Conservation (phyloP, 2,888 invertebrate genomes). For the Odontomyia ornata region DNA sequence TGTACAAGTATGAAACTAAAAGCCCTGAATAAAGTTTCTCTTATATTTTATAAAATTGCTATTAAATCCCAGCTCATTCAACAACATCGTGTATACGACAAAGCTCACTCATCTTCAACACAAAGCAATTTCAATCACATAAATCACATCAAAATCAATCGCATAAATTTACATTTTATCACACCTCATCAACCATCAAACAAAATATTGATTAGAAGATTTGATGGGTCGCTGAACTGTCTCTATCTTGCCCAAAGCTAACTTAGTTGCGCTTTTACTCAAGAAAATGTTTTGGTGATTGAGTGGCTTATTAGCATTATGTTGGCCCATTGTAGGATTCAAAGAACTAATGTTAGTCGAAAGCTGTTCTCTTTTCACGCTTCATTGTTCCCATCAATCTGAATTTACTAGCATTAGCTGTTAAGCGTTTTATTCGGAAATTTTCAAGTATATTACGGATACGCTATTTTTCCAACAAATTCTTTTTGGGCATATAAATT, state of each 20-base stretch:
- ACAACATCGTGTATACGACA: too few species aligned
- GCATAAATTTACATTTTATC: not conserved
- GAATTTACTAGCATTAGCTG: not conserved
- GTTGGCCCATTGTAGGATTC: not conserved
- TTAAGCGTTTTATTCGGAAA: too few species aligned
- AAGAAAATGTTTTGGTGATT: not conserved
- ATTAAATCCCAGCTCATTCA: too few species aligned
- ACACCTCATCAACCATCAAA: not conserved
- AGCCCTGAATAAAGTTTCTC: too few species aligned
- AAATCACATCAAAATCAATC: not conserved
- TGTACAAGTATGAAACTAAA: too few species aligned
- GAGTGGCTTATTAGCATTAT: conserved; percentile 1
- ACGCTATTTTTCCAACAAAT: too few species aligned
- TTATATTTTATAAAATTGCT: too few species aligned
- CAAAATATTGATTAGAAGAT: not conserved
- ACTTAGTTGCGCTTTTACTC: not conserved
- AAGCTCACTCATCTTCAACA: too few species aligned
- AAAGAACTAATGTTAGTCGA: not conserved
- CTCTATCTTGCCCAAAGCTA: not conserved
- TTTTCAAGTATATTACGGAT: too few species aligned
- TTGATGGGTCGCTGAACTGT: not conserved
- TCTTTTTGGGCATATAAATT: too few species aligned
- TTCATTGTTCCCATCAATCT: not conserved
- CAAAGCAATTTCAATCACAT: not conserved
- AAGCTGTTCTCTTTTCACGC: not conserved